Conservation (phyloP, 2,888 invertebrate species). For the Petrolisthes cinctipes region DNA sequence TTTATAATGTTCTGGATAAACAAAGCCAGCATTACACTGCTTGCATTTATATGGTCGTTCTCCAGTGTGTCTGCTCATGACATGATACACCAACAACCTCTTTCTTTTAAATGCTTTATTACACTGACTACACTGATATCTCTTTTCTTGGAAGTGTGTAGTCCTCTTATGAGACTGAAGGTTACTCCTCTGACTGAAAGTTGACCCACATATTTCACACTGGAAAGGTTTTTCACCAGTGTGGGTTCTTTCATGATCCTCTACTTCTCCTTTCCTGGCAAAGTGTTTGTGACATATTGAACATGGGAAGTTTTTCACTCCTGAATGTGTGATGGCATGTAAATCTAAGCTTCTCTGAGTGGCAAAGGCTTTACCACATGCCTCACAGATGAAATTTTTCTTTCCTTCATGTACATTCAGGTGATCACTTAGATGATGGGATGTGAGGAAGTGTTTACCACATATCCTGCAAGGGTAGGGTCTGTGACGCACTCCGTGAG, state of each 20-base stretch:
- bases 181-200: slow-evolving; percentile 86
- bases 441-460: slow-evolving; percentile 82
- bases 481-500: slow-evolving; percentile 60
- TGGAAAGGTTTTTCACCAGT: slow-evolving; percentile 74
- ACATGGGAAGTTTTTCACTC: slow-evolving; percentile 64
- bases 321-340: slow-evolving; percentile 63
- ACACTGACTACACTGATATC: slow-evolving; percentile 68
- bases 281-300: slow-evolving; percentile 64
- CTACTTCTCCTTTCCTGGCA: slow-evolving; percentile 78
- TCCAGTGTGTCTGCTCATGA: slow-evolving; percentile 70
- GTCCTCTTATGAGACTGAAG: slow-evolving; percentile 84
- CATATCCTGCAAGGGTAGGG: slow-evolving; percentile 68
- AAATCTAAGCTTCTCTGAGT: slow-evolving; percentile 63
- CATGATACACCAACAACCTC: slow-evolving; percentile 63
- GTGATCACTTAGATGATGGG: slow-evolving; percentile 83
- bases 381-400: slow-evolving; percentile 79
- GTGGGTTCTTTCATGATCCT: slow-evolving; percentile 85
- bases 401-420: slow-evolving; percentile 83
- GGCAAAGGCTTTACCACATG: slow-evolving; percentile 82
- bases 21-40: slow-evolving; percentile 63
- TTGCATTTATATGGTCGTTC: slow-evolving; percentile 64
- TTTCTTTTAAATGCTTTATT: slow-evolving; percentile 65
- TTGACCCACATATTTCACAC: slow-evolving; percentile 83
- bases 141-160: slow-evolving; percentile 80
- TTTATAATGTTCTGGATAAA: slow-evolving; percentile 66